These are phyloP conservation scores for Alethe diademata DNA, from an alignment of 2,113 vertebrate species.

Conservation along the genomic window DNA sequence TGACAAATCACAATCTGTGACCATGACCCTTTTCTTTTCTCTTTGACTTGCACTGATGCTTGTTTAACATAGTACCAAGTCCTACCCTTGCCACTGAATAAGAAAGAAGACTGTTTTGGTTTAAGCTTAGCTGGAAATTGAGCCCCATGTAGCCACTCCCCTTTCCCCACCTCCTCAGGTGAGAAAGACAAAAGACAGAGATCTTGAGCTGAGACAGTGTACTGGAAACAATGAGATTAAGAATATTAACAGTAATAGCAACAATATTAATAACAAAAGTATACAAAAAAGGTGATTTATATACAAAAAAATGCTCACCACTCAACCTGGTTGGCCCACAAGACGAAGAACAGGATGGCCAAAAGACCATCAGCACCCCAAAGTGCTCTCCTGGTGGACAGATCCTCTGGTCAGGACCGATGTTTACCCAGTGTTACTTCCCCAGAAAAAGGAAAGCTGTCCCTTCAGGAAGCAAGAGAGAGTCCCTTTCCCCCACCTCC, in stretches of 20 bases:
- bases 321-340: not conserved
- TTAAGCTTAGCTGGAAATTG: not conserved
- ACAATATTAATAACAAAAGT: not conserved
- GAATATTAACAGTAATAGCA: not conserved
- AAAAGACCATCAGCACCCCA: not conserved
- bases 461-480: not conserved
- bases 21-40: not conserved
- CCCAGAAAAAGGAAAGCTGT: accelerated
- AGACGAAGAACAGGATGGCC: not conserved
- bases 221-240: not conserved
- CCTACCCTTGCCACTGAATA: not conserved
- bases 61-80: not conserved
- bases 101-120: not conserved
- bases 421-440: not conserved
- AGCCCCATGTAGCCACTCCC: not conserved
- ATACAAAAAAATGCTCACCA: not conserved
- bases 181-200: not conserved
- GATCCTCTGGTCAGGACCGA: not conserved
- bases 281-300: not conserved
- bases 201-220: not conserved
- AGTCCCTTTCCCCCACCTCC: not conserved
- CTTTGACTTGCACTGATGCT: not conserved
- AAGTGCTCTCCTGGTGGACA: not conserved
- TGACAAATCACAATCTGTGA: not conserved
- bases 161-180: not conserved